These are phyloP conservation scores for Halcyon chelicuti DNA, from an alignment of 2,797 vertebrate genomes.

Conservation along the genomic window DNA sequence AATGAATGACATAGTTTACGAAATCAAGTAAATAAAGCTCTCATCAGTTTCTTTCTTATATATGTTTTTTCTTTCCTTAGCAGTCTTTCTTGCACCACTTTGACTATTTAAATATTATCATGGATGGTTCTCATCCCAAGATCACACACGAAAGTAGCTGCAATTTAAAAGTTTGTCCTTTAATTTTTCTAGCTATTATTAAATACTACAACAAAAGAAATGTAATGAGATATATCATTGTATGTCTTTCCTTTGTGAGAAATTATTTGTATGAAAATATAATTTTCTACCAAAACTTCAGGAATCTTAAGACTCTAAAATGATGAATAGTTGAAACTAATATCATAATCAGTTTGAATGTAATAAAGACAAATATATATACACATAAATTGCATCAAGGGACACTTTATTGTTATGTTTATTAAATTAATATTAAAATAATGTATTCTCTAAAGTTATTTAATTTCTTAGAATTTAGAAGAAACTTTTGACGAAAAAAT, in stretches of 20 bases:
- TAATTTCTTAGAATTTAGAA: no score
- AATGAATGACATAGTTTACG: background rate
- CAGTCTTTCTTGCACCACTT: background rate
- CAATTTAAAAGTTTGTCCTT: background rate
- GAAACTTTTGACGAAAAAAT: no score
- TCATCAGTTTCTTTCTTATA: background rate
- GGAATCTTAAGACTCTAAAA: background rate
- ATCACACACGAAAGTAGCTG: background rate
- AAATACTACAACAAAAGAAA: background rate
- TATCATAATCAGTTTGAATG: background rate
- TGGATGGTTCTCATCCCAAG: background rate
- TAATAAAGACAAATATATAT: background rate
- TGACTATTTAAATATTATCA: background rate
- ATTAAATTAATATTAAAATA: no score
- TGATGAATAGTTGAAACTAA: background rate
- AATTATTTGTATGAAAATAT: background rate
- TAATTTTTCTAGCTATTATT: background rate
- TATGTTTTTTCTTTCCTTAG: background rate
- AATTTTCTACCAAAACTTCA: background rate
- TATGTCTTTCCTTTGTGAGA: background rate
- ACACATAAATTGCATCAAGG: background rate
- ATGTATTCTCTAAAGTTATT: no score
- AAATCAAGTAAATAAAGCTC: background rate
- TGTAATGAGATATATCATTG: no score
- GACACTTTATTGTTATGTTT: background rate